These are phyloP conservation scores for Phalacrocorax pelagicus DNA, from an alignment of 2,113 vertebrate genomes.

Conservation along the genomic window DNA sequence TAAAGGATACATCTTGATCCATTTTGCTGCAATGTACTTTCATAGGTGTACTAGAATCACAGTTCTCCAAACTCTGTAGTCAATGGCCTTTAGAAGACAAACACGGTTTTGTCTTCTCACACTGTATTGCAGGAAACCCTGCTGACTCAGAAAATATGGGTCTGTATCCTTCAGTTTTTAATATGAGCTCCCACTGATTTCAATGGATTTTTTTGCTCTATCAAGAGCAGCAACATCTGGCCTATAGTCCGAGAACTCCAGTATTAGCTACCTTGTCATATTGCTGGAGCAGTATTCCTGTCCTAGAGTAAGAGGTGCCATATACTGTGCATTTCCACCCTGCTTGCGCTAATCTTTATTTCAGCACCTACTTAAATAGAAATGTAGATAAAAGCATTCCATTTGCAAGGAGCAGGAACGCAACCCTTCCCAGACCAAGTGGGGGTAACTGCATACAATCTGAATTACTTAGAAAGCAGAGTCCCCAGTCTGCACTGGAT, in stretches of 20 bases:
- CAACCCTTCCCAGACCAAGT: not conserved
- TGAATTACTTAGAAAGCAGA: constrained; percentile 5
- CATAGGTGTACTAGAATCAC: not conserved
- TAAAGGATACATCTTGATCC: not conserved
- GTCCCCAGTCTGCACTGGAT: not conserved
- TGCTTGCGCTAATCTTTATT: constrained; percentile 28
- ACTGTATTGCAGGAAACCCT: not conserved
- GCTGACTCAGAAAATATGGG: not conserved
- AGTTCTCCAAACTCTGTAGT: not conserved
- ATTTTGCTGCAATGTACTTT: not conserved
- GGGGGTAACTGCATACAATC: not conserved
- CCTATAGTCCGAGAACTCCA: not conserved
- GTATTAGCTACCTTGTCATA: not conserved
- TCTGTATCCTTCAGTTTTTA: not conserved
- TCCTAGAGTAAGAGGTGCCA: not conserved
- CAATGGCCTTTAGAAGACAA: not conserved
- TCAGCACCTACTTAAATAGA: constrained; percentile 47
- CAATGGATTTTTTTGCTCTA: not conserved
- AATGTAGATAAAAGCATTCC: constrained; percentile 20
- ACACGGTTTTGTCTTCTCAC: not conserved
- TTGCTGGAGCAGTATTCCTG: not conserved
- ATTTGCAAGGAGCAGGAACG: constrained; percentile 1
- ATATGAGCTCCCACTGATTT: not conserved
- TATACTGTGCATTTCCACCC: not conserved
- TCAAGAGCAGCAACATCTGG: not conserved